Base-by-base conservation (phyloP, 2,888 invertebrate species). In the Electrophaes corylata region DNA sequence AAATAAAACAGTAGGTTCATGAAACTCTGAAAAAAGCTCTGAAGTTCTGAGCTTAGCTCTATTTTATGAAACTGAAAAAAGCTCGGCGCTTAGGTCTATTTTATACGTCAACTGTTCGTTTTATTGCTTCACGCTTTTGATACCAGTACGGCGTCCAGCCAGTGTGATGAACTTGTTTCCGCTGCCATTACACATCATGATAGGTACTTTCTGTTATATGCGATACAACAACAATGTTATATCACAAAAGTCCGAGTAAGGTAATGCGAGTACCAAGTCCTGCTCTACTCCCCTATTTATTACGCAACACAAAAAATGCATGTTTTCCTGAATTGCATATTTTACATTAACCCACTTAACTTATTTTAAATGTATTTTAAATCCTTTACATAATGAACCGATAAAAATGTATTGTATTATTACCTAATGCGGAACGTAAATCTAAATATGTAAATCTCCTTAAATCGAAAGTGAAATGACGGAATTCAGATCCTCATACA, bases 101-200 rank as follows among this genome's bases (percentile, higher is more conserved):
- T 26, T 48, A n/a, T 29, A 45, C 11, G n/a, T 12, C 20, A 49
- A 16, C 31, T 45, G n/a, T n/a, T n/a, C n/a, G n/a, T n/a, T 49
- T 45, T 45, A 52, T 54, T 55, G 23, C 55, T 55, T 14, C 20
- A 37, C 31, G 51, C 33, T 48, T 44, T 77, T 64, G 63, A 60
- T 65, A 78, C 68, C 62, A n/a, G n/a, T n/a, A n/a, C n/a, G 58
- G 58, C 68, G 70, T 76, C 72, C 74, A 75, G 76, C 72, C 74
- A 75, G 76, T 73, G 63, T 75, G 79, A 79, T 83, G 78, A 82
- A 82, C 81, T 75, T 75, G 67, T 75, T 81, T 83, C 84, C 84
- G 81, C 62, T 64, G 62, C 58, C 60, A 61, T 55, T 60, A 58
- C 51, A 64, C 60, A 47, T 57, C 52, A 61, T 57, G 40, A 48